These are phyloP conservation scores for Carlito syrichta DNA, from an alignment of 2,113 vertebrate genomes.

Conservation along the genomic window DNA sequence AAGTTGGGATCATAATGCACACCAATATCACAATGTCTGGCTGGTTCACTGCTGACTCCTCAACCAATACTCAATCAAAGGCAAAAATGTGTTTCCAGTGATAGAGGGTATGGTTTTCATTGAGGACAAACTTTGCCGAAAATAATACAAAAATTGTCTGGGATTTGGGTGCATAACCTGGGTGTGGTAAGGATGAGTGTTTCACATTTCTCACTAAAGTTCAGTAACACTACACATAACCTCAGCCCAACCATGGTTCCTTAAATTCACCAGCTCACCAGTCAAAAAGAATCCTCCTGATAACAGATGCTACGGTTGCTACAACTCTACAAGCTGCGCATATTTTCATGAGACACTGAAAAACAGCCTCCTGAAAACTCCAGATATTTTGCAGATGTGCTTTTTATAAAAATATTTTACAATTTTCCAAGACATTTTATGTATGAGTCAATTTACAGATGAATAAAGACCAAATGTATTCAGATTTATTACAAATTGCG, in stretches of 20 bases:
- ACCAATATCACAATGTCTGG: background rate
- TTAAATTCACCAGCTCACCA: background rate
- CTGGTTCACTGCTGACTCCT: background rate
- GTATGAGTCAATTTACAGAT: background rate
- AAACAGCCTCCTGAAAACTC: conserved; percentile 22
- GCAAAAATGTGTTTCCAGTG: conserved; percentile 49
- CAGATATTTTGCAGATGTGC: conserved; percentile 48
- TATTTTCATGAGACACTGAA: conserved; percentile 39
- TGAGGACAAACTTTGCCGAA: conserved; percentile 50
- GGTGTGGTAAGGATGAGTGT: conserved; percentile 59
- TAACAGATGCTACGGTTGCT: conserved; percentile 2
- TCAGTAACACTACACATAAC: background rate
- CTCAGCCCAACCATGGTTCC: background rate
- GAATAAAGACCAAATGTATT: background rate
- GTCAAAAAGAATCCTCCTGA: conserved; percentile 10
- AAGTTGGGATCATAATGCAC: background rate
- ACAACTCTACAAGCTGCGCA: background rate
- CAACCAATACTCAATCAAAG: conserved; percentile 28
- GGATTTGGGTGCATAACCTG: conserved; percentile 72
- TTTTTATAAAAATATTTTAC: conserved; percentile 5
- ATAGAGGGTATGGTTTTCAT: conserved; percentile 63
- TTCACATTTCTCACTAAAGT: conserved; percentile 43
- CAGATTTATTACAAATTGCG: background rate
- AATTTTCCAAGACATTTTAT: background rate
- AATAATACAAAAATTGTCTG: conserved; percentile 72